Conservation (phyloP, 2,888 invertebrate genomes). For the Vannuccia rotundouncinata region DNA sequence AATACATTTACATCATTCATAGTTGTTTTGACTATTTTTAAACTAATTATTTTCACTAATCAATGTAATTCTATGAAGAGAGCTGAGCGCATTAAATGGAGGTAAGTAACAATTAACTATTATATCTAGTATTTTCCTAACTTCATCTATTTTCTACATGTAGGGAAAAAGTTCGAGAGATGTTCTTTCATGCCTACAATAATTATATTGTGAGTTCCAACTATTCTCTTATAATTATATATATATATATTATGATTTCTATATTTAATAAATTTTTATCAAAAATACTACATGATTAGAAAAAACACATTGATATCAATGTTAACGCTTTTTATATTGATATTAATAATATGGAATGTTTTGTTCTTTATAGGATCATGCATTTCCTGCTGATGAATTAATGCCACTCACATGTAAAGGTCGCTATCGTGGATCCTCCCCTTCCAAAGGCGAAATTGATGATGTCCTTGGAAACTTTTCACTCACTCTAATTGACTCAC, state of each 20-base stretch:
- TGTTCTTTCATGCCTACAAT: slow-evolving; percentile 92
- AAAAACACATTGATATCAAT: no score
- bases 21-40: not conserved
- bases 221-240: not conserved
- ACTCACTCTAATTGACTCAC: slow-evolving; percentile 82
- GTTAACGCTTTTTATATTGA: no score
- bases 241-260: slow-evolving; percentile 21
- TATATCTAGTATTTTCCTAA: not conserved
- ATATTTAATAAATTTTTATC: not conserved
- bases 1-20: not conserved
- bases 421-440: slow-evolving; percentile 77
- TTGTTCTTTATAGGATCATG: slow-evolving; percentile 63
- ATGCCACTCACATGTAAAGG: slow-evolving; percentile 94
- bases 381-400: slow-evolving; percentile 93
- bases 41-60: not conserved
- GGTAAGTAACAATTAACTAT: not conserved
- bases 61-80: not conserved
- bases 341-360: no score
- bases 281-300: not conserved
- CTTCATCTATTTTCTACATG: slow-evolving; percentile 48
- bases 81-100: not conserved
- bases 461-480: slow-evolving; percentile 94
- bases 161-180: slow-evolving; percentile 81
- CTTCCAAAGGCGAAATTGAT: slow-evolving; percentile 88
- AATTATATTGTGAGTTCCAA: slow-evolving; percentile 72